Conservation (phyloP, 2,888 invertebrate genomes). For the Agrochola litura region DNA sequence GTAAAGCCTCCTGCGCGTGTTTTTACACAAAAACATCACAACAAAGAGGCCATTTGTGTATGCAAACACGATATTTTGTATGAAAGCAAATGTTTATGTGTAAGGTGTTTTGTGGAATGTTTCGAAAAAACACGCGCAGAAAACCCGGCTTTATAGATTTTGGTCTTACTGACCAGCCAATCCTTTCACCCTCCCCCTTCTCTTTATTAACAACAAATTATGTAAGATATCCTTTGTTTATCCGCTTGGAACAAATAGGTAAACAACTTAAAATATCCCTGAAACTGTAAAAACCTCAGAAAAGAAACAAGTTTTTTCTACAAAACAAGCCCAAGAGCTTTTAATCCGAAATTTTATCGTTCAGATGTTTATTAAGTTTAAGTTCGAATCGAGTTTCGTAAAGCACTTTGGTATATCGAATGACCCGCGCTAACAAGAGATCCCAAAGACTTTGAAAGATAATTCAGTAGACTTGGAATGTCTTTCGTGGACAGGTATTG, state of each 20-base stretch:
- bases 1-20: background rate
- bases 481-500: conserved; percentile 20
- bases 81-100: no score
- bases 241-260: conserved; percentile 13
- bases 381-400: conserved; percentile 48
- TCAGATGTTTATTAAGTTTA: conserved; percentile 51
- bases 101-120: no score
- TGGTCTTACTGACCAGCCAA: background rate
- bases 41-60: no score
- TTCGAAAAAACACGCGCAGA: no score
- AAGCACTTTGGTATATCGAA: conserved; percentile 44
- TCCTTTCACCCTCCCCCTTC: background rate
- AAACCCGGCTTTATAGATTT: background rate
- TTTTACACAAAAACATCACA: no score
- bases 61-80: no score
- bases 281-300: conserved; percentile 12
- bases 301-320: conserved; percentile 13
- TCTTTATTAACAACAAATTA: background rate
- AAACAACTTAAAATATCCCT: conserved; percentile 28
- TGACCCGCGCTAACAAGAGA: conserved; percentile 13
- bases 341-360: conserved; percentile 46
- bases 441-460: conserved; percentile 6
- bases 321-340: conserved; percentile 42
- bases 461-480: conserved; percentile 29
- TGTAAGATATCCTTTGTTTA: background rate